These are phyloP conservation scores for Metellina segmentata DNA, from an alignment of 2,888 invertebrate genomes.

Conservation along the genomic window DNA sequence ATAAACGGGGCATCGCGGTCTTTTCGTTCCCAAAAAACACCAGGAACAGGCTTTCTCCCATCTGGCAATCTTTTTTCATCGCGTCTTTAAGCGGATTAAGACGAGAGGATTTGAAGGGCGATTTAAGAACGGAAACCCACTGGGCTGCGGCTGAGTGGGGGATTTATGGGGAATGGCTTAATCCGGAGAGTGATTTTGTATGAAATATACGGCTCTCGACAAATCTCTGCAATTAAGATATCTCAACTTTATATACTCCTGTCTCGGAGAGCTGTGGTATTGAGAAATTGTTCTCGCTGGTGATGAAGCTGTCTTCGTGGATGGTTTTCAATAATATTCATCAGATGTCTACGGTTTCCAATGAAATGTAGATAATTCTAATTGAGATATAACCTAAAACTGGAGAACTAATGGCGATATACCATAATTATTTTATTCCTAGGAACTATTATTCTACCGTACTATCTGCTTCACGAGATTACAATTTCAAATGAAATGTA, in stretches of 20 bases:
- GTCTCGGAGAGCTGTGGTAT: not conserved
- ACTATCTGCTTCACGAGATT: too few relatives aligned
- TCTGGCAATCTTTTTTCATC: constrained; percentile 7
- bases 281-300: too few relatives aligned
- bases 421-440: too few relatives aligned
- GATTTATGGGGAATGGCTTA: not conserved
- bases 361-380: too few relatives aligned
- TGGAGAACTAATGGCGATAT: too few relatives aligned
- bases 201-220: constrained; percentile 11
- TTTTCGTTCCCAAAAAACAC: not conserved
- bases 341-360: too few relatives aligned
- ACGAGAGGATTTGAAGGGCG: not conserved
- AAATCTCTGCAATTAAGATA: constrained; percentile 33
- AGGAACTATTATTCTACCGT: too few relatives aligned
- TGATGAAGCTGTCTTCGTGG: too few relatives aligned
- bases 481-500: too few relatives aligned
- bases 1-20: constrained; percentile 25
- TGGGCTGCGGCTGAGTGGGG: not conserved
- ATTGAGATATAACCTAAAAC: too few relatives aligned
- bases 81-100: constrained; percentile 26
- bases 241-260: constrained; percentile 2
- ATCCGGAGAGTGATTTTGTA: constrained; percentile 1
- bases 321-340: too few relatives aligned
- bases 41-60: not conserved
- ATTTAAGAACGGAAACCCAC: not conserved